phyloP scores from a whole-genome alignment of 2,113 vertebrate genomes.

The Tursiops truncatus region DNA sequence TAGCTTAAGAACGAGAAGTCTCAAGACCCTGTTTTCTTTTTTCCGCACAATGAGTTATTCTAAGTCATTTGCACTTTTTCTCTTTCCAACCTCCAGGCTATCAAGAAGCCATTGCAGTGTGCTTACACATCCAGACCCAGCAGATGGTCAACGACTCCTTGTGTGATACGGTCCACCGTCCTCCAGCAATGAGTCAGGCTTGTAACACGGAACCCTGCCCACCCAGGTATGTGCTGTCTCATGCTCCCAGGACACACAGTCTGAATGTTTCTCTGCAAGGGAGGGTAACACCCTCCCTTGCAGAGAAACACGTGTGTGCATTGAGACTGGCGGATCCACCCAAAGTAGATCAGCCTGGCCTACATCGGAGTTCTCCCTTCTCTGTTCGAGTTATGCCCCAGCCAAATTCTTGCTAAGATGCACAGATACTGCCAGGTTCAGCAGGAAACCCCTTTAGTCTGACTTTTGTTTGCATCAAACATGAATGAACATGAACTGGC shows the following conservation, averaged over 20 bases:
- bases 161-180: constrained; percentile 86
- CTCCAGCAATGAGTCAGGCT: constrained; percentile 85
- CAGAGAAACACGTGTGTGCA: background rate
- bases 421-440: background rate
- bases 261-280: background rate
- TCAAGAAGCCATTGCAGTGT: constrained; percentile 90
- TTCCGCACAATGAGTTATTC: background rate
- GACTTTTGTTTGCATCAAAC: background rate
- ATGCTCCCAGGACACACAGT: no score
- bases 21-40: background rate
- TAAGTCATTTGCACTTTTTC: background rate
- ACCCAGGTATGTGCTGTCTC: constrained; percentile 84
- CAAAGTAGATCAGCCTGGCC: background rate
- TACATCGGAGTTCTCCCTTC: rapidly evolving
- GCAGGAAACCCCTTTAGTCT: background rate
- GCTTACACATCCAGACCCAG: constrained; percentile 85
- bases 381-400: background rate
- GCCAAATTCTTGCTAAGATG: background rate
- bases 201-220: constrained; percentile 91
- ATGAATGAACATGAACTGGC: background rate
- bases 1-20: no score
- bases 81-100: constrained; percentile 83
- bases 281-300: no score
- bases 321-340: no score
- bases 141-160: constrained; percentile 84